Evolutionary conservation across 2,113 vertebrate genomes (phyloP), one percentile per base, ranked within the genome.

Genomic region (Hemichromis elongatus): DNA sequence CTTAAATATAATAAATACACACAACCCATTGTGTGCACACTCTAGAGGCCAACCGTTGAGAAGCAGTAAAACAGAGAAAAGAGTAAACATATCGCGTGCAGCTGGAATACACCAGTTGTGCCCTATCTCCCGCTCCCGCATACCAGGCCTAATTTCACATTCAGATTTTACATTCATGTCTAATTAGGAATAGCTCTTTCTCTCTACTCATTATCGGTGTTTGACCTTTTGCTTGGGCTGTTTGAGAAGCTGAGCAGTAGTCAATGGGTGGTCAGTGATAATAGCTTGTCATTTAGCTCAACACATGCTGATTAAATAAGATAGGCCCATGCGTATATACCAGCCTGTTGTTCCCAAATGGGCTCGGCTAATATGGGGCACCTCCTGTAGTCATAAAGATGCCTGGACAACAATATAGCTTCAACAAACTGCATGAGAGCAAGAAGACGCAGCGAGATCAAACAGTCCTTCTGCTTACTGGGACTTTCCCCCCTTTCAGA

Each of bases 261-360:
- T 93, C 84, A 75, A 92, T 88, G 92, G 93, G 92, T 88, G 88
- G 90, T 81, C 66, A 18, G 83, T 80, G 92, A 94, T 94, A 95
- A 94, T 93, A 85, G 90, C 91, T 80, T 57, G 83, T 94, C 91
- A 93, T 95, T 95, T 94, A 92, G 88, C 87, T 91, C 84, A 81
- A 80, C 87, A 89, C 89, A 81, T 80, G 87, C 96, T 96, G 96
- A 96, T 94, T 94, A 95, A 96, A 96, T 96, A 96, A 95, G 96
- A 96, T 96, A 95, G 81, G 83, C 33, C 50, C 45, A 8, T 47
- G 16, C 24, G 40, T 86, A 78, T 35, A 56, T 45, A 59, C 10
- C 28, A 42, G 80, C 47, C 80, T 84, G 77, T 91, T 90, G 87
- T 93, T 91, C 63, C 79, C 89, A 61, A 33, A 81, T 28, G 80